Evolutionary conservation across 2,797 vertebrate species (phyloP).

Genomic region (Gallinago stenura): DNA sequence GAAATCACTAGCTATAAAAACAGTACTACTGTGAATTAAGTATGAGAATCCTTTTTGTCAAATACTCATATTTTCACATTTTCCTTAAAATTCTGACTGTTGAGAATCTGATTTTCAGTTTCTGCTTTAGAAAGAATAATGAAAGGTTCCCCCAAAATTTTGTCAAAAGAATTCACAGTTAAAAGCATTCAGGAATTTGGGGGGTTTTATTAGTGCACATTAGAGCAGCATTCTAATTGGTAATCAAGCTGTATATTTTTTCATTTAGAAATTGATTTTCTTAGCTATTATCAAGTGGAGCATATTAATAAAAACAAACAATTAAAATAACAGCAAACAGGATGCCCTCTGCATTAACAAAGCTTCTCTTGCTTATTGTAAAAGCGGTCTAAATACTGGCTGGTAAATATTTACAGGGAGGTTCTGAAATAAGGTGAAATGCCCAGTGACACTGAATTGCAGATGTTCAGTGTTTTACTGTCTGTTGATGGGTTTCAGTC

Average conservation of each 20-base stretch:
- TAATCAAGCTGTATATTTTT: constrained; percentile 3
- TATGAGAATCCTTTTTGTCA: background rate
- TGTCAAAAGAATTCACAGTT: background rate
- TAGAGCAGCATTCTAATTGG: background rate
- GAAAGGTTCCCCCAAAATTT: background rate
- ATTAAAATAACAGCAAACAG: constrained; percentile 15
- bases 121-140: background rate
- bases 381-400: background rate
- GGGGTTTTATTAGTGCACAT: background rate
- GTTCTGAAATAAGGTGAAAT: constrained; percentile 17
- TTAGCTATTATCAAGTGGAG: background rate
- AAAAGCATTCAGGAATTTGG: background rate
- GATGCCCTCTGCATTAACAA: background rate
- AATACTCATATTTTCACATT: background rate
- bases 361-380: background rate
- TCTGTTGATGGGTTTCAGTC: background rate
- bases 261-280: constrained; percentile 10
- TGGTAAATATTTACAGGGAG: constrained; percentile 24
- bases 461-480: background rate
- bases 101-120: background rate
- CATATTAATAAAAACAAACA: constrained; percentile 29
- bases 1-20: background rate
- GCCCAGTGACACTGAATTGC: background rate
- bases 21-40: background rate
- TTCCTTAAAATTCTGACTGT: background rate